A percentile compares a stretch with the other conserved stretches of the same genome.
Evolutionary conservation across 2,113 vertebrate species (phyloP).

Genomic region (Gallinago media): DNA sequence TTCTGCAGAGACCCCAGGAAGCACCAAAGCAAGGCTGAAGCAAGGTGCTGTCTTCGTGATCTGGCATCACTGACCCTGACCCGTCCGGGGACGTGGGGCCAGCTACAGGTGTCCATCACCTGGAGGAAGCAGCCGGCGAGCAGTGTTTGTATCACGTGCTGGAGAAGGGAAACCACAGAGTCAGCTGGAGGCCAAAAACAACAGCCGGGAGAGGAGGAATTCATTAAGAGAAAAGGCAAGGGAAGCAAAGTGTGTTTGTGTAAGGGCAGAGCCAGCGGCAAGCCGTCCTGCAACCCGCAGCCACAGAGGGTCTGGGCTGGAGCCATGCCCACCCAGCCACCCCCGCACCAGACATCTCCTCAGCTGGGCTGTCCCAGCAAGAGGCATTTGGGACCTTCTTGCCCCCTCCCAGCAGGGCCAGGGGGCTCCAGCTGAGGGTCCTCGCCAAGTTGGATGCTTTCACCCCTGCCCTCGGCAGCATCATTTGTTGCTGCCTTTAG

Average conservation of each 20-base stretch:
- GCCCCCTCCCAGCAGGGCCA: background rate
- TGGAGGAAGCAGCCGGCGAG: background rate
- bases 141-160: slow-evolving; percentile 30
- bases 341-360: background rate
- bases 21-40: background rate
- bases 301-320: background rate
- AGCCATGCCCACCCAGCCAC: background rate
- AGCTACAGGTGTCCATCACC: slow-evolving; percentile 55
- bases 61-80: background rate
- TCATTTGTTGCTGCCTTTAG: background rate
- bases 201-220: slow-evolving; percentile 43
- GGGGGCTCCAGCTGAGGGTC: background rate
- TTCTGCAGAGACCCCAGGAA: background rate
- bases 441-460: background rate
- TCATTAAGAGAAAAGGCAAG: slow-evolving; percentile 57
- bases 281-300: background rate
- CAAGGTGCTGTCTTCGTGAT: accelerated
- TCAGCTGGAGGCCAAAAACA: slow-evolving; percentile 48
- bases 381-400: background rate
- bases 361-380: background rate
- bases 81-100: background rate
- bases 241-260: slow-evolving; percentile 41
- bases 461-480: accelerated
- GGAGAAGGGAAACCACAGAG: slow-evolving; percentile 50
- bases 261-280: slow-evolving; percentile 5